Percentiles rank a stretch among this genome's conserved stretches.
Conservation (phyloP, 2,888 invertebrate genomes). For the Acrocyrtus sp. region DNA sequence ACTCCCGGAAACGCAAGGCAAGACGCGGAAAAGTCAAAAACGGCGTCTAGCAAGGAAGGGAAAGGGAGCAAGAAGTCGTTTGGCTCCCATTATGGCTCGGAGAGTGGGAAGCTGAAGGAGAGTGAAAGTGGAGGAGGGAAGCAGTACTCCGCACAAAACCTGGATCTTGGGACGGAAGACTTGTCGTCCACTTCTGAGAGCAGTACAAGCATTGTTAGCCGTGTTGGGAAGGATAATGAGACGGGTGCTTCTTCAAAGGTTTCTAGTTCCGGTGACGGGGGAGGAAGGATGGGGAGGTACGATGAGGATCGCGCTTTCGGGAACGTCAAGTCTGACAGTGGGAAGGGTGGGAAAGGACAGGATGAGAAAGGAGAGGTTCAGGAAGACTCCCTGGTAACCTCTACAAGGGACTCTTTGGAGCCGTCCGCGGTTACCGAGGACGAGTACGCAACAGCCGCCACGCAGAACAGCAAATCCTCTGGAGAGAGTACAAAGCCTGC, state of each 20-base stretch:
- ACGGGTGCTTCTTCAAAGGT: slow-evolving; percentile 35
- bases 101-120: slow-evolving; percentile 66
- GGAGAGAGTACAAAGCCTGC: background rate
- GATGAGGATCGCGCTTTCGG: background rate
- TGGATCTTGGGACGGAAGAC: slow-evolving; percentile 40
- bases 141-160: too few species aligned
- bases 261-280: slow-evolving; percentile 37
- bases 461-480: background rate
- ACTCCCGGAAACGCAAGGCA: background rate
- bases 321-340: background rate
- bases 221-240: slow-evolving; percentile 20
- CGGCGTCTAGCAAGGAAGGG: slow-evolving; percentile 7
- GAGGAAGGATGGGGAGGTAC: background rate
- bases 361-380: slow-evolving; percentile 25
- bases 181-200: slow-evolving; percentile 40
- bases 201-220: slow-evolving; percentile 21
- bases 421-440: slow-evolving; percentile 43
- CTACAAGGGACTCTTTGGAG: slow-evolving; percentile 57
- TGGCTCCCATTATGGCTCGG: too few species aligned
- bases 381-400: slow-evolving; percentile 57
- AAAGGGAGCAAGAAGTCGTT: slow-evolving; percentile 17
- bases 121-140: too few species aligned
- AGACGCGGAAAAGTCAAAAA: background rate
- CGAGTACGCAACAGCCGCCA: slow-evolving; percentile 33
- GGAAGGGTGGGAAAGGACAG: background rate